phyloP scores from a whole-genome alignment of 2,888 invertebrate genomes.

The Malthinus seriepunctatus region DNA sequence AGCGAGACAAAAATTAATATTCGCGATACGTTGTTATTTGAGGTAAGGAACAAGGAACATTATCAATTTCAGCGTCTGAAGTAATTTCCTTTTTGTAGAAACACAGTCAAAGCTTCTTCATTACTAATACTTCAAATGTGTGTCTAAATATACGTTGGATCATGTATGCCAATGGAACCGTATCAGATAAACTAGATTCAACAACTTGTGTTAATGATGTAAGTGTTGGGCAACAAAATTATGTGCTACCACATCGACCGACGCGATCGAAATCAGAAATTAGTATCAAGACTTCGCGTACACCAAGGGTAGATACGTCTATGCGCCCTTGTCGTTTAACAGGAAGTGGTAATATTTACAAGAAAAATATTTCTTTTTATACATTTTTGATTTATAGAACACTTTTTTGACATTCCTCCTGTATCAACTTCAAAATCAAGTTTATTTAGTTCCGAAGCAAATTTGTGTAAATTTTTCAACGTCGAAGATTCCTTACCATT shows the following conservation, averaged over 20 bases:
- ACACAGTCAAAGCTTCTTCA: slow-evolving; percentile 34
- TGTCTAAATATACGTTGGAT: slow-evolving; percentile 41
- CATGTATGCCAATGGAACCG: slow-evolving; percentile 31
- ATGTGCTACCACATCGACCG: too few relatives aligned
- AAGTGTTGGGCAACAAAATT: background rate
- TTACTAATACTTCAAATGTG: slow-evolving; percentile 43
- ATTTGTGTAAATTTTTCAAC: slow-evolving; percentile 25
- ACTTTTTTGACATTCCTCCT: slow-evolving; percentile 18
- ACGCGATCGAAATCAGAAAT: background rate
- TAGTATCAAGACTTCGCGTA: background rate
- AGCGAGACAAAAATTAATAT: slow-evolving; percentile 54
- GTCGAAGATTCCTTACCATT: slow-evolving; percentile 53
- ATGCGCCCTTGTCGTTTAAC: slow-evolving; percentile 14
- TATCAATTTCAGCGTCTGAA: background rate
- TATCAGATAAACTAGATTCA: slow-evolving; percentile 24
- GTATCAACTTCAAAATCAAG: slow-evolving; percentile 19
- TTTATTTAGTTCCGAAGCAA: slow-evolving; percentile 36
- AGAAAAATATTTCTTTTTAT: background rate
- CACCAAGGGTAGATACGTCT: too few relatives aligned
- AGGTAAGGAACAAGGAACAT: slow-evolving; percentile 46
- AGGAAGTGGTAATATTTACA: slow-evolving; percentile 23
- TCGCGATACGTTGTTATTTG: slow-evolving; percentile 61
- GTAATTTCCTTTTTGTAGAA: slow-evolving; percentile 35
- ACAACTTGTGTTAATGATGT: background rate
- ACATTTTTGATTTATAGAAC: slow-evolving; percentile 19